phyloP scores from a whole-genome alignment of 1,140 invertebrate species.

The Scaptodrosophila lebanonensis region DNA sequence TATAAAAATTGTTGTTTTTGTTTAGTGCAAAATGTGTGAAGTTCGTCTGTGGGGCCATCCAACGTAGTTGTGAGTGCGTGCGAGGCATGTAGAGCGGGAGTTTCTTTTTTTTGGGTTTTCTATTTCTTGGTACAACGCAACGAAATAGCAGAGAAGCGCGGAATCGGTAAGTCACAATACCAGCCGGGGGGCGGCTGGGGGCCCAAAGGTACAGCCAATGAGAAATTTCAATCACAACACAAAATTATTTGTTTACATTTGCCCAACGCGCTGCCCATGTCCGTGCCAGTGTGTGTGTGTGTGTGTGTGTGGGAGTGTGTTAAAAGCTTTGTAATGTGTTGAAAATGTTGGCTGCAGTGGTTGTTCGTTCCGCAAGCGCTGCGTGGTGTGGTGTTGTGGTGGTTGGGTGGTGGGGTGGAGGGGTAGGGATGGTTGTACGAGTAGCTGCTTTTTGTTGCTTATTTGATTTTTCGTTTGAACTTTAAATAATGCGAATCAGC shows the following conservation, averaged over 20 bases:
- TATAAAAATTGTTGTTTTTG: no score
- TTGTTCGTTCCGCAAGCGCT: conserved; percentile 8
- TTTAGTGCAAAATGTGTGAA: no score
- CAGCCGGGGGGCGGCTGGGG: neutral
- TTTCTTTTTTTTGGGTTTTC: no score
- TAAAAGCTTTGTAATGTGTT: conserved; percentile 11
- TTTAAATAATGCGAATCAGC: no score
- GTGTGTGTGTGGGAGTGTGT: neutral
- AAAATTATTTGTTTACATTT: conserved; percentile 65
- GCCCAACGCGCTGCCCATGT: conserved; percentile 1
- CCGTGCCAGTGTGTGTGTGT: conserved; percentile 3
- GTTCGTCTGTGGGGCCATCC: no score
- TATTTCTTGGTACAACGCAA: no score
- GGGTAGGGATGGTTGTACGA: no score
- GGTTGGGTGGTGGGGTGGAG: conserved; percentile 1
- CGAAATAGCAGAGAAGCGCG: conserved; percentile 1
- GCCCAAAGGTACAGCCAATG: conserved; percentile 13
- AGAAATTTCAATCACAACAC: conserved; percentile 24
- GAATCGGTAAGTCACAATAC: conserved; percentile 54
- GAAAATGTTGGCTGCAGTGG: conserved; percentile 16
- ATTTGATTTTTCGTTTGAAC: no score
- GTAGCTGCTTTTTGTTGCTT: no score
- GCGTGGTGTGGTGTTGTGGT: conserved; percentile 8
- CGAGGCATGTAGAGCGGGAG: conserved; percentile 11
- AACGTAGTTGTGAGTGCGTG: conserved; percentile 10